Base-by-base conservation (phyloP, 2,888 invertebrate genomes). In the Philereme transversata region DNA sequence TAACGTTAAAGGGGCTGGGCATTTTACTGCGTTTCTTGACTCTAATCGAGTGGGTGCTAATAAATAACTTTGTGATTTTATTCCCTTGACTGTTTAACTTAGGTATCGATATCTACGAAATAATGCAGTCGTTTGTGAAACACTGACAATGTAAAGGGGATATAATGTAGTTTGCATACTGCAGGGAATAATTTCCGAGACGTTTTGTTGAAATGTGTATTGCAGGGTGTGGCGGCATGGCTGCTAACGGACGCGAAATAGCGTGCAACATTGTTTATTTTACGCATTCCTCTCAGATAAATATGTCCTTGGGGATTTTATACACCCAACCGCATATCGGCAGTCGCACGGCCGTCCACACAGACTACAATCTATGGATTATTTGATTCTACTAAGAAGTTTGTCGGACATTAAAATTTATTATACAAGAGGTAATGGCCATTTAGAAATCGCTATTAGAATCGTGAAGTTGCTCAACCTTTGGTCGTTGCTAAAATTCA, bases 241-340 rank as follows among this genome's bases (percentile, higher is more conserved):
- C 76, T 74, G 75, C 71, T 68, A 75, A 69, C 70, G 74, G 74
- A 77, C 81, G 77, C 76, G 77, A 84, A 84, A 84, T 81, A 84
- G 79, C 78, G 81, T 82, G 80, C 78, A 84, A 83, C 82, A 86
- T 77, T 91, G 89, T 91, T 91, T 90, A 89, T 87, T 83, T 78
- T 84, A 81, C 86, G 81, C 88, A 90, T 90, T 84, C 89, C 89
- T 74, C 79, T 80, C 85, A 86, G 88, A 90, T 90, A 90, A 87
- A 89, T 86, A 84, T 89, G 90, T 90, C 91, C 92, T 90, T 90
- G 90, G 85, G 76, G 75, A 82, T 87, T 88, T 85, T 86, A 83
- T 85, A 81, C 81, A 69, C 70, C 71, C 76, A 81, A 79, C 82
- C 81, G 81, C 78, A 73, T 76, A 77, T 75, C 79, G 75, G 72